Evolutionary conservation across 2,113 vertebrate species (phyloP).

Genomic region (Hystrix cristata): DNA sequence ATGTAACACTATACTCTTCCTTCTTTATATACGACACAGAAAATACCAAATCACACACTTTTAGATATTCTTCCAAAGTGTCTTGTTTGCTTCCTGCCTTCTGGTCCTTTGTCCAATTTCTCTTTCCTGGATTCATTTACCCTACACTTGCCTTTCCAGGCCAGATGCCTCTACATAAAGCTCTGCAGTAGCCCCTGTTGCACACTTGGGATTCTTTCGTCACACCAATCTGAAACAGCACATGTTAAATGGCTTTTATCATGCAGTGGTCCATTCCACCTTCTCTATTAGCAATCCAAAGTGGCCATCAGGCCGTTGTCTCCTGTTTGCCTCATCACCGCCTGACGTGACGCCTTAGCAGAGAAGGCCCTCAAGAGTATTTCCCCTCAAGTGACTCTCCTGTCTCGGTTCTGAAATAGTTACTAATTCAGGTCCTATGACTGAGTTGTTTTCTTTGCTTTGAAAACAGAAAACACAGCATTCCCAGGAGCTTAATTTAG

Average conservation of each 20-base stretch:
- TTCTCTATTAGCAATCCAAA: background rate
- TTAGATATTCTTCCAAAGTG: background rate
- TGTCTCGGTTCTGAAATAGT: background rate
- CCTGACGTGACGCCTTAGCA: background rate
- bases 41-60: background rate
- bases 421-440: background rate
- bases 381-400: background rate
- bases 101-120: background rate
- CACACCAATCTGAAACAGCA: background rate
- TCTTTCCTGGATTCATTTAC: background rate
- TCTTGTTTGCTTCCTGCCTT: too few species aligned
- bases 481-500: background rate
- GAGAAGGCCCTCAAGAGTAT: background rate
- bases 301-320: background rate
- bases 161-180: background rate
- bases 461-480: constrained; percentile 28
- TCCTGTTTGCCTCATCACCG: background rate
- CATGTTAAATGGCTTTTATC: background rate
- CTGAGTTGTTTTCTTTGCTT: constrained; percentile 13
- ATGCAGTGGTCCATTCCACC: background rate
- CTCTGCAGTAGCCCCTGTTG: background rate
- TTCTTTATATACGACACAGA: background rate
- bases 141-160: background rate
- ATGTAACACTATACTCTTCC: background rate
- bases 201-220: background rate